Evolutionary conservation across 2,888 invertebrate species (phyloP).

Genomic region (Lasiommata megera): DNA sequence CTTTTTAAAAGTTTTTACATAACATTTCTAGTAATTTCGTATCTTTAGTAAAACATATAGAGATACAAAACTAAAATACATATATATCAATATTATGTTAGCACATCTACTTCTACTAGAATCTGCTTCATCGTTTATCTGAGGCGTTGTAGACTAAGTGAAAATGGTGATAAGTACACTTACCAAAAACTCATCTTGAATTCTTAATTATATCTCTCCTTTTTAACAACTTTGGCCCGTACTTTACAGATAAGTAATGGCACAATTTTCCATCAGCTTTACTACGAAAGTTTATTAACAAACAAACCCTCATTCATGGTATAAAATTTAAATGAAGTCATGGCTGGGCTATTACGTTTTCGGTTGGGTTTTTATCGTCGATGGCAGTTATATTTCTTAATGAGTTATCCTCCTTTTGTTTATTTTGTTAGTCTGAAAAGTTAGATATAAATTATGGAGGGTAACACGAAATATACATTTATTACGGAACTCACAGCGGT

Average conservation of each 20-base stretch:
- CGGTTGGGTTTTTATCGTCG: neutral
- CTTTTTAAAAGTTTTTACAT: too few relatives aligned
- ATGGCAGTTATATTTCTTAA: constrained; percentile 4
- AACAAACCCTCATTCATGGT: neutral
- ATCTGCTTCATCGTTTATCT: neutral
- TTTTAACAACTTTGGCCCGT: neutral
- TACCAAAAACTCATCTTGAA: constrained; percentile 1
- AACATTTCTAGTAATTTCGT: too few relatives aligned
- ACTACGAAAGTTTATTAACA: neutral
- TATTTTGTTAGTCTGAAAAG: constrained; percentile 1
- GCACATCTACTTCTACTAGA: too few relatives aligned
- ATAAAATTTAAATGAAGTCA: constrained; percentile 1
- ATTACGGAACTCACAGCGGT: too few relatives aligned
- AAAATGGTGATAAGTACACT: too few relatives aligned
- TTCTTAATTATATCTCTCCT: neutral
- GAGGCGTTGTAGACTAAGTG: neutral
- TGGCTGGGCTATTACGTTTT: neutral
- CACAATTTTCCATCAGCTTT: neutral
- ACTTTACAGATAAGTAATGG: neutral
- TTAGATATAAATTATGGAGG: neutral
- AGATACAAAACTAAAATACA: too few relatives aligned
- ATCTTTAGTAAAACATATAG: too few relatives aligned
- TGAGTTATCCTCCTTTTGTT: neutral
- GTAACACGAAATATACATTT: too few relatives aligned
- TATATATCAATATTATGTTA: too few relatives aligned